Base-by-base conservation (phyloP, 2,888 invertebrate species). In the Euclidia mi region DNA sequence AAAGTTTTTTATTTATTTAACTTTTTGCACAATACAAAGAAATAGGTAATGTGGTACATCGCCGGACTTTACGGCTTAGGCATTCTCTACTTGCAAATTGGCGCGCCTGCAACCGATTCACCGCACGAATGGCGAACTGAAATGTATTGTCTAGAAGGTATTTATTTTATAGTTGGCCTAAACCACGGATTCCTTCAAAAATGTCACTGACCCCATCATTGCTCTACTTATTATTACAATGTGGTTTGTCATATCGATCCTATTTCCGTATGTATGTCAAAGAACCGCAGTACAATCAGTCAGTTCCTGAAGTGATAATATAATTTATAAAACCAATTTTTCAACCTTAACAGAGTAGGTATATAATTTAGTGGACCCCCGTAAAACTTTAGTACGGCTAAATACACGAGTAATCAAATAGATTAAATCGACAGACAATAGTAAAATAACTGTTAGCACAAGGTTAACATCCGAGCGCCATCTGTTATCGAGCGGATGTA, bases 401-500 rank as follows among this genome's bases (percentile, higher is more conserved):
- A 25, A 6, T 7, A 7, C 4, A 25, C 20, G 20, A 25, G 20
- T 25, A 25, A 25, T 0, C 20, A 25, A 25, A 25, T 25, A 25
- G 20, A 25, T 25, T 25, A 25, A 25, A 25, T 25, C 20, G 7
- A 6, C 7, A 25, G 20, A 3, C 20, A 41, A 17, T 31, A 41
- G 9, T 3, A 35, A 42, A 41, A 35, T 29, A 56, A 71, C 79
- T 77, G 79, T 76, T 67, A n/a, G 60, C 61, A 62, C 29, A 47
- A 57, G 75, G 71, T 71, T 68, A 76, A 67, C 28, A 70, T 56
- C 74, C 79, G 37, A 84, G 63, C 88, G 92, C 92, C 94, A 92
- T 91, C 94, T 94, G 70, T 87, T 90, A 91, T 89, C 92, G 66
- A 62, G 58, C 63, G 65, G 76, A 79, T 65, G 81, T 70, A 85